These are phyloP conservation scores for Halictus rubicundus DNA, from an alignment of 1,140 invertebrate genomes.

Conservation along the genomic window DNA sequence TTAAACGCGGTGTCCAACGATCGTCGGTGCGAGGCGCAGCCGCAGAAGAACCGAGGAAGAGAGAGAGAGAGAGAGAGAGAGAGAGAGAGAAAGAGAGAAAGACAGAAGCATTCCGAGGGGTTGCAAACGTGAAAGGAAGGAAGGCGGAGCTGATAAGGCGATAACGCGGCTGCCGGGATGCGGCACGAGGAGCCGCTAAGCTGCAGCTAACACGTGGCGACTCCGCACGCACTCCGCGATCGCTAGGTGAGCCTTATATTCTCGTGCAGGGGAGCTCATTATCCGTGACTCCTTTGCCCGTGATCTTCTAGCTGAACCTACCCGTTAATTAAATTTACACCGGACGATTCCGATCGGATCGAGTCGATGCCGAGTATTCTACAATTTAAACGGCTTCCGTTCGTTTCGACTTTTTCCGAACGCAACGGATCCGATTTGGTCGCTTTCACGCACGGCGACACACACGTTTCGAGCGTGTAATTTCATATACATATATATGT, in stretches of 20 bases:
- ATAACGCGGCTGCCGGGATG: conserved; percentile 75
- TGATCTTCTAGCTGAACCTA: background rate
- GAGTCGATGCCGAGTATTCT: background rate
- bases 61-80: too few species aligned
- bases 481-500: too few species aligned
- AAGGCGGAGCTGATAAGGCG: conserved; percentile 45
- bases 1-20: too few species aligned
- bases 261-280: background rate
- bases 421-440: too few species aligned
- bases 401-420: too few species aligned
- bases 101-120: background rate
- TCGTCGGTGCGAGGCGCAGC: too few species aligned
- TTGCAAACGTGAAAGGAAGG: conserved; percentile 8
- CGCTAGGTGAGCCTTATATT: conserved; percentile 71
- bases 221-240: conserved; percentile 73
- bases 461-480: too few species aligned
- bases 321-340: background rate
- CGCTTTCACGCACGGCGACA: too few species aligned
- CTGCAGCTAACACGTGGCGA: conserved; percentile 79
- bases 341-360: background rate
- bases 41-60: too few species aligned
- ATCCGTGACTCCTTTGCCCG: background rate
- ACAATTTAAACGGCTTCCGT: background rate
- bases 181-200: conserved; percentile 74
- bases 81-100: too few species aligned